Base-by-base conservation (phyloP, 1,140 invertebrate genomes). In the Eufriesea mexicana region DNA sequence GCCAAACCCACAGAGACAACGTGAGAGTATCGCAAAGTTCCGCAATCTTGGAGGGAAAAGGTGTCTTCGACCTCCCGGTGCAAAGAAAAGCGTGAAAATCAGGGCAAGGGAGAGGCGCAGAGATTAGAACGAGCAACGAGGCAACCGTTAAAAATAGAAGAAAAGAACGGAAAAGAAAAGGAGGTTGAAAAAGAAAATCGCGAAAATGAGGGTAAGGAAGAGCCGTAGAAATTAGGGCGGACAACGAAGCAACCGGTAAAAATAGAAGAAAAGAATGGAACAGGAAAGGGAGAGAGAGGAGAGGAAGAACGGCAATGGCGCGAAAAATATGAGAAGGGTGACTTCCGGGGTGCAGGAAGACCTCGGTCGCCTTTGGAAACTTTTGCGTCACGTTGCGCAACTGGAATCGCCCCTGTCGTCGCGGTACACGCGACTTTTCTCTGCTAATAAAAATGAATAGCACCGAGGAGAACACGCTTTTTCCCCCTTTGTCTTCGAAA, bases 381-480 rank as follows among this genome's bases (percentile, higher is more conserved):
- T 67, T 67, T 67, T 51, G 18, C 62, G 49, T 67, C 62, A 25
- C 49, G 47, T 67, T 18, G 23, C 49, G n/a, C 10, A 47, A 25
- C 45, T 18, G n/a, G 25, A n/a, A 74, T 49, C 47, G 2, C 10
- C 20, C 10, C 25, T 4, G 2, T 35, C 35, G 35, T 4, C 10
- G 1, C 1, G 28, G 28, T 10, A 47, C 49, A 57, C 54, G 5
- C 54, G 25, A 9, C 12, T 16, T n/a, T 47, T 35, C 8, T 18
- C 7, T 42, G 0, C 10, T 59, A 70, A 70, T 70, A 70, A 70
- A 70, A 57, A 49, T 5, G 18, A 79, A 77, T 66, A 18, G 20
- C 28, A 10, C 23, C 14, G 6, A 16, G 8, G 18, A 12, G 55
- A n/a, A 55, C 20, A 12, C 25, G 8, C 23, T n/a, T 54, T 59